Conservation (phyloP, 2,797 vertebrate species). For the Trichosurus vulpecula region DNA sequence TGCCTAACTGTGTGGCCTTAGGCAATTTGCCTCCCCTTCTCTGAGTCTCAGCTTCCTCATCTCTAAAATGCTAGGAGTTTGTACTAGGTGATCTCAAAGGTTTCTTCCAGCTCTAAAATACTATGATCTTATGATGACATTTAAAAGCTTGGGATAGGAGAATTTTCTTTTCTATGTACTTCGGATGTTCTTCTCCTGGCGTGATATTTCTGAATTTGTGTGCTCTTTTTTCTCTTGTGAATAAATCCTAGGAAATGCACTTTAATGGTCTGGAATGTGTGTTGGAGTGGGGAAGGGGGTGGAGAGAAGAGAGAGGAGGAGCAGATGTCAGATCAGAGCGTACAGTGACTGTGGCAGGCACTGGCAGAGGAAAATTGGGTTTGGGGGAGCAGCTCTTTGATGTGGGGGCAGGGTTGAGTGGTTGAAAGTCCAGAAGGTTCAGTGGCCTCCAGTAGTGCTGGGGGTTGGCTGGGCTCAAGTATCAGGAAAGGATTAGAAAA, state of each 20-base stretch:
- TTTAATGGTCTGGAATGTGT: conserved; percentile 2
- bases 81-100: not conserved
- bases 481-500: not conserved
- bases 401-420: not conserved
- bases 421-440: not conserved
- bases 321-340: not conserved
- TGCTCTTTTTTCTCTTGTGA: not conserved
- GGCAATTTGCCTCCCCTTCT: not conserved
- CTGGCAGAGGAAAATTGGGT: not conserved
- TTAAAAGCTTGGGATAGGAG: not conserved
- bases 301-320: not conserved
- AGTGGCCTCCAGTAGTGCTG: not conserved
- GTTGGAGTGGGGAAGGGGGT: not conserved
- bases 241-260: not conserved
- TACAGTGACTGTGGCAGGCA: not conserved
- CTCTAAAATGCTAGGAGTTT: not conserved
- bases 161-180: not conserved
- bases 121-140: not conserved
- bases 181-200: not conserved
- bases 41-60: not conserved
- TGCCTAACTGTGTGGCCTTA: not conserved
- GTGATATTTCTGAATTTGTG: not conserved
- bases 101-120: not conserved
- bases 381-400: not conserved
- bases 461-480: not conserved